These are phyloP conservation scores for Pharmacophagus antenor DNA, from an alignment of 2,888 invertebrate genomes.

Conservation along the genomic window DNA sequence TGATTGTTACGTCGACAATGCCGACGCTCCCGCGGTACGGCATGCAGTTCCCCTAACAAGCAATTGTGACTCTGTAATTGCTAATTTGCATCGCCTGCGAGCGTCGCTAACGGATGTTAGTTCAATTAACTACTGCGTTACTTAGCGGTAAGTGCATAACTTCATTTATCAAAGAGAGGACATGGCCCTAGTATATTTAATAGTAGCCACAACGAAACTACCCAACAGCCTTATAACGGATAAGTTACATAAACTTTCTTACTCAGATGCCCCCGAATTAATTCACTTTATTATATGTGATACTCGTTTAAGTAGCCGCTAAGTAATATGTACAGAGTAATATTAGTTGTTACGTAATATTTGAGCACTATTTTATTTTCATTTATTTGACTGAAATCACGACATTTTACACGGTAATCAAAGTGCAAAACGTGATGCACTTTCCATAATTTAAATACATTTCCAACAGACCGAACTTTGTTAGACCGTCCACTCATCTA, in stretches of 20 bases:
- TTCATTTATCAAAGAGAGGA: background rate
- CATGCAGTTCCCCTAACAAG: slow-evolving; percentile 6
- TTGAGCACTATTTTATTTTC: too few relatives aligned
- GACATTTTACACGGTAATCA: background rate
- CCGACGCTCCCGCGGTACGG: background rate
- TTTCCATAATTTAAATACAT: slow-evolving; percentile 1
- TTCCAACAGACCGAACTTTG: background rate
- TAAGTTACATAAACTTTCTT: background rate
- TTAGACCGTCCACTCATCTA: slow-evolving; percentile 1
- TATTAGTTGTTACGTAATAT: too few relatives aligned
- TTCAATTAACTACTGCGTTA: slow-evolving; percentile 2
- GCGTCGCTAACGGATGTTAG: slow-evolving; percentile 7
- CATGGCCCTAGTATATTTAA: background rate
- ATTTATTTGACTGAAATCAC: background rate
- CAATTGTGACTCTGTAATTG: slow-evolving; percentile 14
- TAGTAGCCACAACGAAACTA: background rate
- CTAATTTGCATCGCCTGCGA: slow-evolving; percentile 12
- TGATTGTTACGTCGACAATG: background rate
- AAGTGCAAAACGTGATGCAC: background rate
- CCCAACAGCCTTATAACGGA: background rate
- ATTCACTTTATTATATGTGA: too few relatives aligned
- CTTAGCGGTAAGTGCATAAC: background rate
- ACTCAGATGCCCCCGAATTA: background rate
- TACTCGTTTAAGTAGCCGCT: too few relatives aligned
- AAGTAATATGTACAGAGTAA: too few relatives aligned